Evolutionary conservation across 2,888 invertebrate species (phyloP).

Genomic region (Callyntrura sp.): DNA sequence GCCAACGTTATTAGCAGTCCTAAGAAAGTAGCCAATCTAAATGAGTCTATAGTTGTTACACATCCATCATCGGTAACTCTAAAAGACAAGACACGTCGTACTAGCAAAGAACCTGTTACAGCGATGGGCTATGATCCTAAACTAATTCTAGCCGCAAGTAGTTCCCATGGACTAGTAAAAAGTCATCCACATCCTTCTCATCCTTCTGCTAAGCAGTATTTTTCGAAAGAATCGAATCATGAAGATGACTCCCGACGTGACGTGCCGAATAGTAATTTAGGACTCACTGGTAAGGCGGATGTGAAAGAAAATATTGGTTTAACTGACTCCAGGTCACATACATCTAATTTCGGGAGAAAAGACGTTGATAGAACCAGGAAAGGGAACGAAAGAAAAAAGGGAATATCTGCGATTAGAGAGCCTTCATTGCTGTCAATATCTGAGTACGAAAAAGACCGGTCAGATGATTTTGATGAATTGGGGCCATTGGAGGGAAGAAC

Average conservation of each 20-base stretch:
- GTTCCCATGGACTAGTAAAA: background rate
- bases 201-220: too few species aligned
- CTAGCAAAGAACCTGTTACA: too few species aligned
- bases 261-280: too few species aligned
- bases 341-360: background rate
- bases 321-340: background rate
- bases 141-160: background rate
- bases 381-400: background rate
- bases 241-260: too few species aligned
- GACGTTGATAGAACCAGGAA: background rate
- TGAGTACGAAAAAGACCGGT: conserved; percentile 44
- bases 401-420: conserved; percentile 36
- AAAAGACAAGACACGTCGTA: background rate
- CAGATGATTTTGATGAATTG: background rate
- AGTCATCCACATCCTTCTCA: too few species aligned
- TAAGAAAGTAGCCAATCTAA: too few species aligned
- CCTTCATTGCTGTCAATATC: conserved; percentile 65
- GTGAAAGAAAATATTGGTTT: background rate
- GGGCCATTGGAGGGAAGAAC: background rate
- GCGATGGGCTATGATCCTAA: too few species aligned
- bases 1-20: too few species aligned
- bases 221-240: too few species aligned
- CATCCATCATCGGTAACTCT: too few species aligned
- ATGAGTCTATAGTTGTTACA: too few species aligned
- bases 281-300: too few species aligned